Evolutionary conservation across 2,113 vertebrate genomes (phyloP), one percentile per base, ranked within the genome.

Genomic region (Corapipo altera): DNA sequence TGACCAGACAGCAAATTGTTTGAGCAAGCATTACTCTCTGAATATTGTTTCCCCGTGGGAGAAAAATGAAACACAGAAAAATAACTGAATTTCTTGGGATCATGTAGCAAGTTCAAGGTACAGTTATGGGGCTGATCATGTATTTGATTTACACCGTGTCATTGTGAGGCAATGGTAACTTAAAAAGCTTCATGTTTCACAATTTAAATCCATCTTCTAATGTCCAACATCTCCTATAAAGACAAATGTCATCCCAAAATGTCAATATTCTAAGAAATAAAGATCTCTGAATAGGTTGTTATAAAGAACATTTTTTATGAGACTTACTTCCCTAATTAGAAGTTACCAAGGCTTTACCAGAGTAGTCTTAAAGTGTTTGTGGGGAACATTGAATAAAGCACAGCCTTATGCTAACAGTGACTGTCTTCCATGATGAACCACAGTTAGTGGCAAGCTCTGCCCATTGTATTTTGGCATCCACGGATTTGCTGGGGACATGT

Each of bases 231-330:
- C 44, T 89, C 43, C 35, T 67, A 41, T 76, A 92, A 89, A 94
- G 58, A 79, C 33, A 95, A 89, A 92, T 58, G 39, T 44, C 46
- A 85, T 67, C 35, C 43, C 54, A 41, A 84, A 84, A 89, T 82
- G 51, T 81, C 70, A 91, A 33, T 66, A 93, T 75, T 80, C 59
- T 57, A 84, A 85, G 65, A 92, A 93, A 81, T 61, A 77, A 92
- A 88, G 83, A 65, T 87, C 27, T 51, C 73, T 91, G 27, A 88
- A 88, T 79, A 71, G 35, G 41, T 75, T 88, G 61, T 41, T 84
- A 61, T 72, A 59, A 88, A 70, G 33, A 93, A 37, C 12, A n/a
- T 12, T 61, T 93, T 95, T 91, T 61, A 85, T 32, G 69, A 96
- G 28, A 14, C 24, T 85, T 70, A 23, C 39, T 79, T 79, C n/a